Evolutionary conservation across 2,888 invertebrate species (phyloP).

Genomic region (Psylliodes chrysocephalus): DNA sequence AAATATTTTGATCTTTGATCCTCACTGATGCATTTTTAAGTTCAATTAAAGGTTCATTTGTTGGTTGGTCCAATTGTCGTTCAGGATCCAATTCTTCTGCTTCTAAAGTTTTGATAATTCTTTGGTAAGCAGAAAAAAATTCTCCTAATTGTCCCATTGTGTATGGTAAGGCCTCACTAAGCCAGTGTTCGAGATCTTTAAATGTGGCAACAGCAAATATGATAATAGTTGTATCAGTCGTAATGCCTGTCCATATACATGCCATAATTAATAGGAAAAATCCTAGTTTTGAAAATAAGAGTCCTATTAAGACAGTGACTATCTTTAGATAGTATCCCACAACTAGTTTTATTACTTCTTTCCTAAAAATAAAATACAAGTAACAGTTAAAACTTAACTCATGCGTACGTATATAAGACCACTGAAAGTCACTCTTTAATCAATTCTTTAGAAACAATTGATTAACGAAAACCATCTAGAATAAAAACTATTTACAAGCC

Average conservation of each 20-base stretch:
- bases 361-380: slow-evolving; percentile 61
- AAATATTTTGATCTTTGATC: slow-evolving; percentile 54
- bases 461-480: too few relatives aligned
- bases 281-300: slow-evolving; percentile 49
- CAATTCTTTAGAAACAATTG: too few relatives aligned
- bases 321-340: slow-evolving; percentile 57
- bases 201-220: slow-evolving; percentile 43
- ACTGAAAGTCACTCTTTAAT: too few relatives aligned
- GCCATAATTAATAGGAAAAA: slow-evolving; percentile 51
- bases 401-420: too few relatives aligned
- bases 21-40: slow-evolving; percentile 46
- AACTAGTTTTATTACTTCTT: slow-evolving; percentile 71
- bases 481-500: too few relatives aligned
- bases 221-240: slow-evolving; percentile 47
- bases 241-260: slow-evolving; percentile 45
- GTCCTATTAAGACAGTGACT: slow-evolving; percentile 52
- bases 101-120: slow-evolving; percentile 71
- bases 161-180: slow-evolving; percentile 90
- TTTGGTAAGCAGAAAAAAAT: slow-evolving; percentile 76
- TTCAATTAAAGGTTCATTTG: slow-evolving; percentile 46
- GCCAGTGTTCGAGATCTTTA: slow-evolving; percentile 70
- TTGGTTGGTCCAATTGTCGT: slow-evolving; percentile 37
- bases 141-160: slow-evolving; percentile 84
- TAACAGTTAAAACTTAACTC: too few relatives aligned
- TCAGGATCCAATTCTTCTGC: slow-evolving; percentile 77